phyloP scores from a whole-genome alignment of 2,888 invertebrate genomes.

The Drosophila anomalata region DNA sequence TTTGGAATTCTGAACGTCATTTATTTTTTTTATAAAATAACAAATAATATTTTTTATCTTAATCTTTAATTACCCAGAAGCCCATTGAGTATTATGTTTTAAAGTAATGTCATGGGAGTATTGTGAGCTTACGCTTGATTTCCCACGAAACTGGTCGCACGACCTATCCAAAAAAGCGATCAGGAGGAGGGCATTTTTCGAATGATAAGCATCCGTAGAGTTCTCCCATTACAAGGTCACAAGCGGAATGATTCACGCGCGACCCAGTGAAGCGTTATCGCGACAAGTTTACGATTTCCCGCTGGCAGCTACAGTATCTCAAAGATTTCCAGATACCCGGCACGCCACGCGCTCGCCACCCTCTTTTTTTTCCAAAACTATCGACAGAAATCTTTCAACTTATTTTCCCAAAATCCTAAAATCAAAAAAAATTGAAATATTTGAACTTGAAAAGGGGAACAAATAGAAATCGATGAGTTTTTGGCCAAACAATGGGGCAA shows the following conservation, averaged over 20 bases:
- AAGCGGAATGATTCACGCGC: conserved; percentile 17
- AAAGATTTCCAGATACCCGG: conserved; percentile 49
- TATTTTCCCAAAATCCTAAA: conserved; percentile 41
- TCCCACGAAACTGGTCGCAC: not conserved
- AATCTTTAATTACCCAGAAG: not conserved
- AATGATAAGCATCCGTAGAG: not conserved
- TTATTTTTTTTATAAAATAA: not conserved
- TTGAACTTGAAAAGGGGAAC: conserved; percentile 42
- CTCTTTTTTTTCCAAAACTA: not conserved
- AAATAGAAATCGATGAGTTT: conserved; percentile 44
- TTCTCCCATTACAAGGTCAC: not conserved
- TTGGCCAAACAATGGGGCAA: conserved; percentile 38
- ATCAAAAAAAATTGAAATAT: conserved; percentile 40
- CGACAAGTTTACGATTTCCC: conserved; percentile 24
- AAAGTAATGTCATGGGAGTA: not conserved
- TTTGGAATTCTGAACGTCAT: not conserved
- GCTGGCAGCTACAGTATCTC: conserved; percentile 41
- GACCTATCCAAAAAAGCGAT: not conserved
- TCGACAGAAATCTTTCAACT: conserved; percentile 51
- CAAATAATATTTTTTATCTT: not conserved
- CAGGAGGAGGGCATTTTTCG: conserved; percentile 10
- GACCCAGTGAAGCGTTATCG: conserved; percentile 36
- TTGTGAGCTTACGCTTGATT: not conserved
- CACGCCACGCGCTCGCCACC: conserved; percentile 52
- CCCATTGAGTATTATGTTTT: not conserved